These are phyloP conservation scores for Vanessa tameamea DNA, from an alignment of 1,140 invertebrate genomes.

Conservation along the genomic window DNA sequence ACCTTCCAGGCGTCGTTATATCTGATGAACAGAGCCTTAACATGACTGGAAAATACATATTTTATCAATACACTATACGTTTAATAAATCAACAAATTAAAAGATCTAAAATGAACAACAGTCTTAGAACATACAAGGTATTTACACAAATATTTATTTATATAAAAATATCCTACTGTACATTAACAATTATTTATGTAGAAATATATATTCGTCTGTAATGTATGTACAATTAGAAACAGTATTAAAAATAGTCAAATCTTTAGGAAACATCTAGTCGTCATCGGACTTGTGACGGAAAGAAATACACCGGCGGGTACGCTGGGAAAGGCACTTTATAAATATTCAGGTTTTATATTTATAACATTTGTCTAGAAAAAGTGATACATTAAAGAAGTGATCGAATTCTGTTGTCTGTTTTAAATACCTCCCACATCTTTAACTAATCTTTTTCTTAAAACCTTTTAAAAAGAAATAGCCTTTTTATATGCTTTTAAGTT, in stretches of 20 bases:
- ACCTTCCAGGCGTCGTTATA: constrained; percentile 1
- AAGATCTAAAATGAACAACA: constrained; percentile 79
- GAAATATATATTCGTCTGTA: constrained; percentile 74
- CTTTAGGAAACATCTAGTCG: constrained; percentile 71
- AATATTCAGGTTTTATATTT: neutral
- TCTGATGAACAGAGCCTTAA: constrained; percentile 10
- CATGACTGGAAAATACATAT: constrained; percentile 78
- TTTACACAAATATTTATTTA: constrained; percentile 76
- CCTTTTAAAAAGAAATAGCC: neutral
- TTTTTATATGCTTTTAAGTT: neutral
- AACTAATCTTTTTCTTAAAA: neutral
- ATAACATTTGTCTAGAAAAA: neutral
- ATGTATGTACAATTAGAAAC: constrained; percentile 75
- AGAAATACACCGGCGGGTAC: constrained; percentile 49
- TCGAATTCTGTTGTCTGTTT: neutral
- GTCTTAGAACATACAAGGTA: constrained; percentile 78
- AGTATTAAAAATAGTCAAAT: constrained; percentile 78
- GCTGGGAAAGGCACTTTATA: constrained; percentile 53
- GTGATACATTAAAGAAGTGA: constrained; percentile 1
- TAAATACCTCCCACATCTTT: neutral
- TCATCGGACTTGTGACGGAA: constrained; percentile 29
- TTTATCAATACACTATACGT: constrained; percentile 62
- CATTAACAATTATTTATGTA: constrained; percentile 76
- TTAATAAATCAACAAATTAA: constrained; percentile 75
- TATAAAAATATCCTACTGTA: constrained; percentile 79